These are phyloP conservation scores for Eutolmus rufibarbis DNA, from an alignment of 2,888 invertebrate genomes.

Conservation along the genomic window DNA sequence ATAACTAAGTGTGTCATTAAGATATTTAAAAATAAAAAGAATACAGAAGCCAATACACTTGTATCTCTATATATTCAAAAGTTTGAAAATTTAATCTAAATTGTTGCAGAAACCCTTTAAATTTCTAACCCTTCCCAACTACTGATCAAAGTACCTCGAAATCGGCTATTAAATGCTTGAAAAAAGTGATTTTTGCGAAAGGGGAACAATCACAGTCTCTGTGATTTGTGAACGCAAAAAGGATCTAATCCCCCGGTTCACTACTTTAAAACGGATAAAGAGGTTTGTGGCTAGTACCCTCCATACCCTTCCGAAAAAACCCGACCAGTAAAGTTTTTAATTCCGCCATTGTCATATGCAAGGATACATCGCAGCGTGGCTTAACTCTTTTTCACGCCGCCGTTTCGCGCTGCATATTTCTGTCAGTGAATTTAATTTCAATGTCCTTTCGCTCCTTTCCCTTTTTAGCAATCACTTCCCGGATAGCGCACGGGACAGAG, in stretches of 20 bases:
- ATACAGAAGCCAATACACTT: too few species aligned
- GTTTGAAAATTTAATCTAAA: background rate
- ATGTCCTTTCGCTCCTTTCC: background rate
- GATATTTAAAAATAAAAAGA: too few species aligned
- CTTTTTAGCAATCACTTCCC: background rate
- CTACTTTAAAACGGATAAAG: conserved; percentile 33
- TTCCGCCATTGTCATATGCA: conserved; percentile 36
- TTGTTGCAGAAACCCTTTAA: background rate
- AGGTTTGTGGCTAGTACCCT: background rate
- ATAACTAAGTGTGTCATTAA: too few species aligned
- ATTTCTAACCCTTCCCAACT: background rate
- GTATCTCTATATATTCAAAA: background rate
- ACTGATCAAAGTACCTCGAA: background rate
- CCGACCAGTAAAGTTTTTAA: conserved; percentile 29
- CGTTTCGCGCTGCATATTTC: background rate
- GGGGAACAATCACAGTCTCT: background rate
- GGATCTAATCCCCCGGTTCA: background rate
- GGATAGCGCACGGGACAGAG: background rate
- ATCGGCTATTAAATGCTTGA: background rate
- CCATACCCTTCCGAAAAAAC: background rate
- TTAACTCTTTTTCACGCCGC: background rate
- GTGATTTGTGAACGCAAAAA: background rate
- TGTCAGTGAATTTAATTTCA: background rate
- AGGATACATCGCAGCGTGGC: conserved; percentile 9
- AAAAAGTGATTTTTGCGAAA: background rate